phyloP scores from a whole-genome alignment of 1,140 invertebrate genomes.

The Gonioctena quinquepunctata region DNA sequence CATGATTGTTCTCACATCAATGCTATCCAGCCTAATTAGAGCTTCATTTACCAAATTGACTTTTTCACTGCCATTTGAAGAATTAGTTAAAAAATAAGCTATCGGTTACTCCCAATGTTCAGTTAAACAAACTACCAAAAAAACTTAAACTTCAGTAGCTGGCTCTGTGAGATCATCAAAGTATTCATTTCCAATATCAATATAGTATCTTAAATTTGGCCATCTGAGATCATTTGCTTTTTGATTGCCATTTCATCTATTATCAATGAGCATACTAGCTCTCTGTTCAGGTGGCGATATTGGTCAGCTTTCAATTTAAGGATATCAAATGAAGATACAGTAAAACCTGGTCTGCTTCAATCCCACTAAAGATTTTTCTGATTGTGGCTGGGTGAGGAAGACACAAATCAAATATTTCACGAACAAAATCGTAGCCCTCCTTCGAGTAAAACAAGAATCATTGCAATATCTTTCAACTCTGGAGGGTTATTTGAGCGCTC shows the following conservation, averaged over 20 bases:
- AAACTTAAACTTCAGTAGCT: not conserved
- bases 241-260: slow-evolving; percentile 1
- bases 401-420: not conserved
- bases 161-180: not conserved
- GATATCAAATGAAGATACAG: not conserved
- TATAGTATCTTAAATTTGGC: not conserved
- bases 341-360: not conserved
- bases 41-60: not conserved
- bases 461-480: too few relatives aligned
- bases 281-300: not conserved
- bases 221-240: not conserved
- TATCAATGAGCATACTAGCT: not conserved
- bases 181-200: not conserved
- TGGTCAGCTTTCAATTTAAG: not conserved
- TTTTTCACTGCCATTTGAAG: not conserved
- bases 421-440: not conserved
- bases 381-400: not conserved
- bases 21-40: not conserved
- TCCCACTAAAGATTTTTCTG: not conserved
- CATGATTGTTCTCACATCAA: not conserved
- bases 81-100: not conserved
- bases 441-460: too few relatives aligned
- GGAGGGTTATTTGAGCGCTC: too few relatives aligned
- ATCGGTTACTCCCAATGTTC: not conserved
- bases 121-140: not conserved